A percentile compares a stretch with the other conserved stretches of the same genome.
These are phyloP conservation scores for Clarias magur DNA, from an alignment of 2,113 vertebrate genomes.

Conservation along the genomic window DNA sequence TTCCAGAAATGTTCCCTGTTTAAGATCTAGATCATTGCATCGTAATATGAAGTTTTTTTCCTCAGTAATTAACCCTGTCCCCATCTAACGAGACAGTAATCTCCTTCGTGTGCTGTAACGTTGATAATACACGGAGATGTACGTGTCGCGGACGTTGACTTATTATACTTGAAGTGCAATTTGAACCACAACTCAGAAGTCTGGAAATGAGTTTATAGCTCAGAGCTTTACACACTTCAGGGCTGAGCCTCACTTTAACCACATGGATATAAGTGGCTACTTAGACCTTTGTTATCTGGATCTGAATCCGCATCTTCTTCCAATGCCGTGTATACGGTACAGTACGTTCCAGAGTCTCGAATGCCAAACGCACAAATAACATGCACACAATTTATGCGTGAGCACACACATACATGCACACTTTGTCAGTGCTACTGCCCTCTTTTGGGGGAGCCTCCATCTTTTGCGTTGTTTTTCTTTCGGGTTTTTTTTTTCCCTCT, in stretches of 20 bases:
- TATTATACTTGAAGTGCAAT: conserved; percentile 4
- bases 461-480: neutral
- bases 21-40: too few relatives aligned
- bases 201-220: conserved; percentile 30
- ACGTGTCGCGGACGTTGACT: neutral
- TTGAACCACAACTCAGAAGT: neutral
- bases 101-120: neutral
- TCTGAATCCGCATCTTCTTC: conserved; percentile 35
- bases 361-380: conserved; percentile 21
- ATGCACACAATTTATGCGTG: conserved; percentile 1
- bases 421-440: conserved; percentile 40
- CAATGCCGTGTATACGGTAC: conserved; percentile 24
- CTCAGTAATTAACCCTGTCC: neutral
- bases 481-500: neutral
- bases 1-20: neutral
- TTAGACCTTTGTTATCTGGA: conserved; percentile 42
- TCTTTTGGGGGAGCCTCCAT: conserved; percentile 50
- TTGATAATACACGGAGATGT: neutral
- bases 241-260: conserved; percentile 47
- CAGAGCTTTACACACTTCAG: conserved; percentile 11
- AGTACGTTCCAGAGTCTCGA: conserved; percentile 27
- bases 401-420: conserved; percentile 1
- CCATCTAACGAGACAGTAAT: neutral
- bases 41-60: neutral
- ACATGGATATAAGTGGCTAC: neutral